Base-by-base conservation (phyloP, 2,888 invertebrate species). In the Gortyna flavago region DNA sequence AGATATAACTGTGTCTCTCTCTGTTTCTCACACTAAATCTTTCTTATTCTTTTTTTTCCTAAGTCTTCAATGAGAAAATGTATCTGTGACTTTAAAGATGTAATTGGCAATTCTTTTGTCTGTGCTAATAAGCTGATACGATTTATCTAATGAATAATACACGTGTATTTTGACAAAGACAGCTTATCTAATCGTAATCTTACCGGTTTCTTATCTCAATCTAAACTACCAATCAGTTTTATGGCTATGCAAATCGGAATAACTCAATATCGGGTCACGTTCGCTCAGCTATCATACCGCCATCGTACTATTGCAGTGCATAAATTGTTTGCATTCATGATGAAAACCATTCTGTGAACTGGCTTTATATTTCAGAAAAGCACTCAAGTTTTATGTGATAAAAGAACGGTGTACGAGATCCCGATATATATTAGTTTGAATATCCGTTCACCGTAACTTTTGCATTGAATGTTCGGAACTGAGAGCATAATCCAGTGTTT, bases 321-420 rank as follows among this genome's bases (percentile, higher is more conserved):
- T 88, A 80, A 77, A 80, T 77, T 84, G 77, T 85, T 77, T 72
- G 77, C 68, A 79, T 85, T 86, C 83, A 80, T 85, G 85, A 85
- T 83, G 75, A 72, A 87, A 85, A 11, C 73, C 54, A 87, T 80
- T 85, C 57, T 64, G 68, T 57, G n/a, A 51, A 79, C 72, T 69
- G 65, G 54, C 78, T 84, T 80, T 76, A 83, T 87, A 81, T 88
- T 88, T 80, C 66, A 72, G 65, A 67, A 80, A 77, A 83, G 70
- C 82, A 79, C 74, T 88, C 72, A 71, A 70, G 71, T 81, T 88
- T 87, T 83, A 88, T 79, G 78, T 75, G 54, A 62, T 68, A 70
- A 16, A 64, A 69, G 72, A 78, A 62, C 68, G 62, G 35, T 62
- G 66, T 44, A 16, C 48, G 44, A 68, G 69, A 75, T 72, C 79